Evolutionary conservation across 2,888 invertebrate genomes (phyloP), one percentile per base, ranked within the genome.

Genomic region (Dicroscelio sp.): DNA sequence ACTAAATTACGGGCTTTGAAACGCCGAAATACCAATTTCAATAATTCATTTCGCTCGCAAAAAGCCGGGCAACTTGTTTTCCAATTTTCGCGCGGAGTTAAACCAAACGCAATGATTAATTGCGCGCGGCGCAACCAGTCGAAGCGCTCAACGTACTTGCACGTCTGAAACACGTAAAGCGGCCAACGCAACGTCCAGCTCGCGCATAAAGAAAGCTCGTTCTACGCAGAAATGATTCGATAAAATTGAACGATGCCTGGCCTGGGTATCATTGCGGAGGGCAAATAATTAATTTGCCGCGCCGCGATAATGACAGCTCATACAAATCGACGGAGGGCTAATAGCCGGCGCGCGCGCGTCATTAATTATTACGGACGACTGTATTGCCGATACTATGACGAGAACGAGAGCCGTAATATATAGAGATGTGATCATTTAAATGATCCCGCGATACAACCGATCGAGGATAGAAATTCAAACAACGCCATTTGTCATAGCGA

Each of bases 321-420:
- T 90, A 87, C 90, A 87, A 90, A 90, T 87, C 84, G 90, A 85
- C 84, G 73, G 52, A 75, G 38, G 76, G 87, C 87, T 90, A 90
- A 90, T 87, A 87, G 86, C 63, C 75, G 80, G 83, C 86, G 89
- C 82, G 75, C 86, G 87, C 82, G 86, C 33, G 84, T 90, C 83
- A 90, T 90, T 87, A 90, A 90, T 90, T 84, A 87, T 89, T 69
- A 52, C 48, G 76, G 86, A 69, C 76, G 82, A 82, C 80, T 79
- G 80, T 67, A 35, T 75, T 35, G 60, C 48, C 69, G 63, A 80
- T 85, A 69, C 58, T 31, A 43, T 69, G 67, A 85, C 43, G 86
- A 78, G 58, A 67, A 67, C 33, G 30, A 60, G 33, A 63, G 23
- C 2, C 20, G 67, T 67, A 52, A 78, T 67, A 25, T 80, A 67